Evolutionary conservation across 2,888 invertebrate genomes (phyloP).

Genomic region (Incurvaria masculella): DNA sequence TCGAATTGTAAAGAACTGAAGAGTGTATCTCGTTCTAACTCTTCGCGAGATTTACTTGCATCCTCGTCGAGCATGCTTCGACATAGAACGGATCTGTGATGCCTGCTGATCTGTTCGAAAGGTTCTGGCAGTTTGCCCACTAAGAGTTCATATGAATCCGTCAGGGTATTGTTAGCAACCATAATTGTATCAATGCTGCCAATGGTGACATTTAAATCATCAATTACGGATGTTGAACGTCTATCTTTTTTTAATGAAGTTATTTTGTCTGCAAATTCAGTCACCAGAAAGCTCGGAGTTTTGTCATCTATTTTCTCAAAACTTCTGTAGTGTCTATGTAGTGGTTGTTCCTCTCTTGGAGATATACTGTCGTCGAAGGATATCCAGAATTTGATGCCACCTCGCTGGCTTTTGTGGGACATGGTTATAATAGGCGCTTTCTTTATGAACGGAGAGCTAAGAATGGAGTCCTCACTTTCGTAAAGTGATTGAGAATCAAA

Average conservation of each 20-base stretch:
- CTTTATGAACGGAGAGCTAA: conserved; percentile 36
- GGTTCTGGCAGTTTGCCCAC: no score
- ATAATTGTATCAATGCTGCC: no score
- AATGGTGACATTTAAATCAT: conserved; percentile 22
- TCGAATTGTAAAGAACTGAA: no score
- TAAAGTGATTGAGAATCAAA: conserved; percentile 22
- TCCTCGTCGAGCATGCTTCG: background rate
- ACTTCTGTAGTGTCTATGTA: background rate
- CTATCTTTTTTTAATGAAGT: conserved; percentile 22
- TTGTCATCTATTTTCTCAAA: conserved; percentile 5
- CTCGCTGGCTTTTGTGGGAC: conserved; percentile 37
- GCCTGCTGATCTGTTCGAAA: no score
- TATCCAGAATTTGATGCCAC: conserved; percentile 47
- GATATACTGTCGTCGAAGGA: conserved; percentile 33
- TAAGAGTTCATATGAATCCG: no score
- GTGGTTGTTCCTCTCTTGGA: conserved; percentile 4
- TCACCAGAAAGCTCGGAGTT: conserved; percentile 10
- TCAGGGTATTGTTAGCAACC: no score
- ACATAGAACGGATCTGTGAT: background rate
- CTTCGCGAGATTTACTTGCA: no score
- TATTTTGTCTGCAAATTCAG: background rate
- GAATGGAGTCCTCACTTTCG: conserved; percentile 26
- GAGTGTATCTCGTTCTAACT: no score
- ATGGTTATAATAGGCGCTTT: conserved; percentile 35
- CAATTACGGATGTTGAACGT: conserved; percentile 33